Evolutionary conservation across 2,888 invertebrate genomes (phyloP).

Genomic region (Dione vanillae): DNA sequence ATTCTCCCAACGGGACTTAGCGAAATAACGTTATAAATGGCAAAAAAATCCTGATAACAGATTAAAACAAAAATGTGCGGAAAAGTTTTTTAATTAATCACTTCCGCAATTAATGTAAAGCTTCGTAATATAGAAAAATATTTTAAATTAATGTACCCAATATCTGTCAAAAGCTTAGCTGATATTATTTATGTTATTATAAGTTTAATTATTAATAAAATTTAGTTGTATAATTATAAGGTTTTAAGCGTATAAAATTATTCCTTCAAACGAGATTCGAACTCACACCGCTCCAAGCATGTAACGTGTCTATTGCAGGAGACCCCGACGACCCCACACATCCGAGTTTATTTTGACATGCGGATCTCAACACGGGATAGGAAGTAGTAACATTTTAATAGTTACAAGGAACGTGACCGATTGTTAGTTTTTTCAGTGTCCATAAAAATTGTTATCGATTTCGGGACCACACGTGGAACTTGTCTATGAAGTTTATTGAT

Average conservation of each 20-base stretch:
- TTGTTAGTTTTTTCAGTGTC: slow-evolving; percentile 32
- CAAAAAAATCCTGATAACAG: neutral
- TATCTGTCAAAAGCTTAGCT: no score
- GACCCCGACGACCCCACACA: slow-evolving; percentile 4
- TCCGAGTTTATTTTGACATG: slow-evolving; percentile 34
- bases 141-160: neutral
- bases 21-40: slow-evolving; percentile 1
- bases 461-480: slow-evolving; percentile 30
- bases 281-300: no score
- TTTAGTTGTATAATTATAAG: neutral
- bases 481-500: neutral
- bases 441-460: slow-evolving; percentile 30
- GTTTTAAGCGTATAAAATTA: no score
- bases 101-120: neutral
- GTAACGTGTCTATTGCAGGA: no score
- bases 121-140: neutral
- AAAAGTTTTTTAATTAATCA: slow-evolving; percentile 3
- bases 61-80: neutral
- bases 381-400: slow-evolving; percentile 41
- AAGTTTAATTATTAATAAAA: no score
- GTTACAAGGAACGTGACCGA: slow-evolving; percentile 38
- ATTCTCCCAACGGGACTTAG: slow-evolving; percentile 3
- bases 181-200: no score
- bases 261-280: neutral
- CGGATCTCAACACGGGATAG: slow-evolving; percentile 22